Percentiles rank a stretch among this genome's conserved stretches.
phyloP scores from a whole-genome alignment of 2,113 vertebrate genomes.

The Halichoerus grypus region DNA sequence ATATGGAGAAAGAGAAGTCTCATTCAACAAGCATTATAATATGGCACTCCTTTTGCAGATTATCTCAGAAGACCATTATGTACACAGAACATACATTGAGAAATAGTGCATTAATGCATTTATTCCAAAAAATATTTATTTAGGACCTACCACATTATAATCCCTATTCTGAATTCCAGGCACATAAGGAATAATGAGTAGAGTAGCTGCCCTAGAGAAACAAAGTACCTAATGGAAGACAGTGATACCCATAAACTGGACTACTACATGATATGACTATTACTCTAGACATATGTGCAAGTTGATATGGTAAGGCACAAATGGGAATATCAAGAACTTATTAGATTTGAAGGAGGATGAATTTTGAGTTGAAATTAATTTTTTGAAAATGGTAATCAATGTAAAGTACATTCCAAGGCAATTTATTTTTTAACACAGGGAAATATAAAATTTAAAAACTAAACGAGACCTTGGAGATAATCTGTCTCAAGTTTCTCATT shows the following conservation, averaged over 20 bases:
- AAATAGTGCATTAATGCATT: not conserved
- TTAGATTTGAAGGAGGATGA: not conserved
- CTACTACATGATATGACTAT: not conserved
- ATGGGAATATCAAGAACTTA: not conserved
- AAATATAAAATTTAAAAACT: not conserved
- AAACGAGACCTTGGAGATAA: not conserved
- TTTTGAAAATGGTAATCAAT: not conserved
- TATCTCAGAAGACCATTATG: not conserved
- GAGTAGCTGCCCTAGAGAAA: not conserved
- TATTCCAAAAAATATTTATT: constrained; percentile 13
- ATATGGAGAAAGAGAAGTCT: not conserved
- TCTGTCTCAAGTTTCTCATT: not conserved
- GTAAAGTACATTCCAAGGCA: not conserved
- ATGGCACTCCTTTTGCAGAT: not conserved
- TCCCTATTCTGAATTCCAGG: not conserved
- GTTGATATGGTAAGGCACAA: not conserved
- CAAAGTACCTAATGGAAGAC: not conserved
- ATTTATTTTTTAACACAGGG: not conserved
- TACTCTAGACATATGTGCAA: not conserved
- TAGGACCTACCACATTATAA: not conserved
- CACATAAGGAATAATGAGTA: not conserved
- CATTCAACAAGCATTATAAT: not conserved
- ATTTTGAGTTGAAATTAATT: constrained; percentile 9
- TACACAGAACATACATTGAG: not conserved
- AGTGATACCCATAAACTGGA: not conserved